Evolutionary conservation across 2,113 vertebrate species (phyloP), one percentile per base, ranked within the genome.

Genomic region (Pao palembangensis): DNA sequence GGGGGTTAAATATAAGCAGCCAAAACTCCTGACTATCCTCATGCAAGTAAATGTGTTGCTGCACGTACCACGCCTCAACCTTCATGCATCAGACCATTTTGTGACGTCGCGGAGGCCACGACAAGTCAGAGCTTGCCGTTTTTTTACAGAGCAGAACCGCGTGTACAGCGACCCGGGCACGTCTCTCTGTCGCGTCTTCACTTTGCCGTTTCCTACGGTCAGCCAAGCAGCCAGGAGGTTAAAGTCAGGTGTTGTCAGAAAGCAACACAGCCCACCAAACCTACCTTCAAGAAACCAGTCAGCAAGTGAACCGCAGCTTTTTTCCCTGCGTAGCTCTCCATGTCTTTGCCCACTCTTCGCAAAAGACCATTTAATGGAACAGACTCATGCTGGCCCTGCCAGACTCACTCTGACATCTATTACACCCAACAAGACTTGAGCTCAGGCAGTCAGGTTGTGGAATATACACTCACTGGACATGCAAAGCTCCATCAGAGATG

Each of bases 401-500:
- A 14, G 13, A 48, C 71, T 69, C 77, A 64, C 78, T 58, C 4
- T 75, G 76, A 69, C 73, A 64, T 85, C 79, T 68, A 78, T 85
- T 78, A 70, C 48, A 61, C 52, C 56, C 77, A 80, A 84, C 51
- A 65, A 81, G 82, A 61, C 58, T 28, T 38, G 63, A 28, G 82
- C 81, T 69, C 58, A 48, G 60, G 69, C 65, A 67, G 61, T 73
- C 62, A 71, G 80, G 79, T 65, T 48, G 67, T 42, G 71, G 72
- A 73, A 79, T 64, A 64, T 59, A 51, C 72, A 19, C 66, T 55
- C 51, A 7, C 25, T 47, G 28, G 73, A 64, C 75, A 76, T 62
- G 72, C 4, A 7, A 57, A 66, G 55, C 73, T 79, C 69, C 73
- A 78, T 82, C 80, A 73, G 75, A 76, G 75, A 74, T 58, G 71